Base-by-base conservation (phyloP, 2,888 invertebrate species). In the Cinara cedri region DNA sequence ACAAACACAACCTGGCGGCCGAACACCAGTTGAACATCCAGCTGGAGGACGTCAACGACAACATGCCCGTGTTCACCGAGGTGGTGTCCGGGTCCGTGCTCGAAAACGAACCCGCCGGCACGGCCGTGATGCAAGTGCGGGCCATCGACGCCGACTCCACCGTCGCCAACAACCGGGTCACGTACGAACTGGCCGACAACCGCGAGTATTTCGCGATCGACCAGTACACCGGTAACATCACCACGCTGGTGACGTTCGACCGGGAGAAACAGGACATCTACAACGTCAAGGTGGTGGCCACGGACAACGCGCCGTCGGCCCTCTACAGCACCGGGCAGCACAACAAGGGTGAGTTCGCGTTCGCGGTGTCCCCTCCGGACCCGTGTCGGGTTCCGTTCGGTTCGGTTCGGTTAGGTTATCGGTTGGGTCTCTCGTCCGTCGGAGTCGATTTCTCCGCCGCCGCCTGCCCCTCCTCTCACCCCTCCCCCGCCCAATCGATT, bases 81-180 rank as follows among this genome's bases (percentile, higher is more conserved):
- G 90, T 93, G 16, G 89, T 91, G 84, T 90, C 91, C 19, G 95
- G 95, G 1, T 92, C 91, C 83, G 94, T 96, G 6, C 86, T 93
- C 81, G 96, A 96, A 87, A 95, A 96, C 84, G 94, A 95, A 85
- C 90, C 90, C 0, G 87, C 90, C 0, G 95, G 94, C 3, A 94
- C 93, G 8, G 91, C 91, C 13, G 96, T 96, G 0, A 94, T 95
- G 92, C 92, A 93, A 86, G 93, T 93, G 14, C 88, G 91, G 83
- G 96, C 96, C 1, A 92, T 94, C 82, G 96, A 96, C 84, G 90
- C 90, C 83, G 96, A 96, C 84, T 94, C 93, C 1, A 95, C 95
- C 1, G 88, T 90, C 62, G 92, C 90, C 0, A 92, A 95, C 85
- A 95, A 94, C 85, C 91, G 92, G 85, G 89, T 89, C 1, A 90